Evolutionary conservation across 2,113 vertebrate genomes (phyloP).

Genomic region (Ahaetulla prasina): DNA sequence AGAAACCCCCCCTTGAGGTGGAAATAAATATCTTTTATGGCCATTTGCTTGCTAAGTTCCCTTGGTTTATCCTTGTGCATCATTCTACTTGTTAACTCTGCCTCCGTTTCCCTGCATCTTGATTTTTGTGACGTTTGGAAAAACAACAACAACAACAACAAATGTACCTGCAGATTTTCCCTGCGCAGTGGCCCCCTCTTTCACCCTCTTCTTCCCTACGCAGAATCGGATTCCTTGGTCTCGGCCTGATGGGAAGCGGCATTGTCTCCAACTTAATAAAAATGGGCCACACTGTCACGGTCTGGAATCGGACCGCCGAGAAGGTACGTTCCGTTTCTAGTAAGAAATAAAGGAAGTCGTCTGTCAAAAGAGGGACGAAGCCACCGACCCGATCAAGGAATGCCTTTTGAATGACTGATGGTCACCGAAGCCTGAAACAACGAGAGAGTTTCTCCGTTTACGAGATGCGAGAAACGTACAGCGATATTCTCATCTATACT

Average conservation of each 20-base stretch:
- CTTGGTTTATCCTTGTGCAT: background rate
- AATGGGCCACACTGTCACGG: constrained; percentile 96
- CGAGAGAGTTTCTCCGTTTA: background rate
- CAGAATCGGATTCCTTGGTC: constrained; percentile 97
- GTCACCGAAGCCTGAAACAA: background rate
- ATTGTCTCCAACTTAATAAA: constrained; percentile 97
- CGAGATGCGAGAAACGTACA: background rate
- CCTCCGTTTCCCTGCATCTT: background rate
- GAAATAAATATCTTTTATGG: background rate
- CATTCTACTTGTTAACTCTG: background rate
- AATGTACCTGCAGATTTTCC: background rate
- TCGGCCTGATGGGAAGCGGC: constrained; percentile 96
- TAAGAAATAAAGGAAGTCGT: background rate
- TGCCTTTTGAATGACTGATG: background rate
- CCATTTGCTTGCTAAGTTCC: background rate
- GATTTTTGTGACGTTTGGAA: too few relatives aligned
- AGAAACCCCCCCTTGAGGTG: background rate
- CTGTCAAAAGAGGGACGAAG: background rate
- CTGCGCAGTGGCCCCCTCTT: background rate
- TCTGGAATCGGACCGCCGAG: constrained; percentile 97
- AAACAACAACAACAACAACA: too few relatives aligned
- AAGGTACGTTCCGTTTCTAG: constrained; percentile 76
- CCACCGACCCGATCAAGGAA: background rate
- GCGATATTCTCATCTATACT: background rate
- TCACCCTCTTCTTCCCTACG: constrained; percentile 30